Base-by-base conservation (phyloP, 2,797 vertebrate genomes). In the Luscinia luscinia region DNA sequence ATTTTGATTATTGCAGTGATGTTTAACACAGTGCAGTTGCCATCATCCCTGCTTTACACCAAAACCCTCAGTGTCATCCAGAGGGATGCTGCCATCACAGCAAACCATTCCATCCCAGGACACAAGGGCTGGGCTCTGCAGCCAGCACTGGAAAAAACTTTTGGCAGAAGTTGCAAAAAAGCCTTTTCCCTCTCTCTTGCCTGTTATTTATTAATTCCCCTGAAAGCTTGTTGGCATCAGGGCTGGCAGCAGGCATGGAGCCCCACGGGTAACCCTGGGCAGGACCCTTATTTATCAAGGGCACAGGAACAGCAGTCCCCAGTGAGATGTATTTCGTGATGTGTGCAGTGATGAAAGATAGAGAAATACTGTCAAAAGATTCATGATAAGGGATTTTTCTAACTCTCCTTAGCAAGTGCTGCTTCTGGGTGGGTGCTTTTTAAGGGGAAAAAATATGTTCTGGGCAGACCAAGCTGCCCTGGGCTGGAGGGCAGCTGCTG, bases 181-280 rank as follows among this genome's bases (percentile, higher is more conserved):
- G 9, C 18, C 52, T 54, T 89, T 57, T 19, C 19, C 5, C 36
- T 52, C 52, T 83, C 54, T 78, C 58, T 91, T 19, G n/a, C 11
- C 15, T 78, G 85, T 81, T 93, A 64, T 90, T 92, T 95, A 91
- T 91, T 67, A 90, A 78, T 72, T 86, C 89, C 85, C 69, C 74
- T 90, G 94, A 48, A 91, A 94, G 76, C 66, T 17, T 84, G 86
- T 80, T 5, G 3, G 76, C 88, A 83, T 64, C 69, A 81, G 92
- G 64, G 58, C 4, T 81, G 87, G 88, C 92, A 89, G 89, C 27
- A 2, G 80, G 63, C 12, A 0, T 6, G 0, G 80, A 68, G 80
- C 77, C 40, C 55, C 1, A 1, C 2, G 34, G n/a, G 77, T 81
- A 41, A 90, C 90, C 88, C 75, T 1, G 51, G 74, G 81, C 93